Percentiles rank a stretch among this genome's conserved stretches.
Evolutionary conservation across 37 sponge, comb jelly and placozoan genomes (phyloP).

Genomic region (Hormiphora californensis): DNA sequence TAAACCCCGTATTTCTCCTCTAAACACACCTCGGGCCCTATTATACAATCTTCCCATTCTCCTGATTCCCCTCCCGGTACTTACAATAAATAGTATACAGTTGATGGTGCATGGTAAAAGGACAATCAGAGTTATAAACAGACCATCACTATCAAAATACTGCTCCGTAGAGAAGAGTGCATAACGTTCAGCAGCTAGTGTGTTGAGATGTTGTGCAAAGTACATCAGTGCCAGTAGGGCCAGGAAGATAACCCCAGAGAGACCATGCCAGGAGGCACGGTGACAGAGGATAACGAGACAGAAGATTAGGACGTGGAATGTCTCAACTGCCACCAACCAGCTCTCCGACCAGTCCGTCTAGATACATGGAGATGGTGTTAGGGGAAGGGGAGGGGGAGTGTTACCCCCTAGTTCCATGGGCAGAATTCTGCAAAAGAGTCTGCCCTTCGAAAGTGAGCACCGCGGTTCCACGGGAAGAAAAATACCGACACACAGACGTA

Average conservation of each 20-base stretch:
- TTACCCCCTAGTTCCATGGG: too few relatives aligned
- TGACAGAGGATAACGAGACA: constrained; percentile 16
- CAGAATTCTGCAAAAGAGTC: too few relatives aligned
- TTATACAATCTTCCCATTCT: too few relatives aligned
- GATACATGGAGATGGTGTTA: too few relatives aligned
- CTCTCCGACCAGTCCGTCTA: constrained; percentile 47
- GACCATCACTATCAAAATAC: constrained; percentile 54
- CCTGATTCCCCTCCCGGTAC: not conserved
- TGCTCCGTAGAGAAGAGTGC: constrained; percentile 6
- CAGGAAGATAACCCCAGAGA: constrained; percentile 11
- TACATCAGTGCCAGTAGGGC: constrained; percentile 13
- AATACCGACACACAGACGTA: too few relatives aligned
- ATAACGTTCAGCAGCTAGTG: constrained; percentile 21
- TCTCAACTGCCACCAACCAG: not conserved
- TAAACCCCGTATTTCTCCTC: too few relatives aligned
- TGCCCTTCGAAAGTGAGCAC: too few relatives aligned
- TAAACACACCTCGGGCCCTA: too few relatives aligned
- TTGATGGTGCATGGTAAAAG: constrained; percentile 29
- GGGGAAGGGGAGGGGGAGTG: too few relatives aligned
- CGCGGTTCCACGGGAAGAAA: too few relatives aligned
- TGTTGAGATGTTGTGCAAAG: constrained; percentile 36
- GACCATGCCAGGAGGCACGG: not conserved
- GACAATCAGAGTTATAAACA: constrained; percentile 6
- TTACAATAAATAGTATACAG: constrained; percentile 48
- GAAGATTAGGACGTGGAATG: constrained; percentile 14